Evolutionary conservation across 2,797 vertebrate species (phyloP).

Genomic region (Picus viridis): DNA sequence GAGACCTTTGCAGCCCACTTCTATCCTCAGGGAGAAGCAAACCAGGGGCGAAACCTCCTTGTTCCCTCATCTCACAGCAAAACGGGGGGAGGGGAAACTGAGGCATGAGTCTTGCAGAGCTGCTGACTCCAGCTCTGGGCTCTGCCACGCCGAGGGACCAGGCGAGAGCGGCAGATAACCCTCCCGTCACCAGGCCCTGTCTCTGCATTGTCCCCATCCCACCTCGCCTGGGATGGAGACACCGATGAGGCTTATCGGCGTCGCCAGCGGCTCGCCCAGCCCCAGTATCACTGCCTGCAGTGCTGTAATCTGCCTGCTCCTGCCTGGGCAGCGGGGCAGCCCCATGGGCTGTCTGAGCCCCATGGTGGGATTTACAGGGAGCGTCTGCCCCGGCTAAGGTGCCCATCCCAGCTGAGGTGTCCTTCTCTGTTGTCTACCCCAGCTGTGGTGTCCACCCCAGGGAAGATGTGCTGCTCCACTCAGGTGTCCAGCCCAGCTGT

Average conservation of each 20-base stretch:
- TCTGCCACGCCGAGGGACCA: too few species aligned
- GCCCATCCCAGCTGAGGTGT: not conserved
- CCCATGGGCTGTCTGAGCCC: fast-evolving
- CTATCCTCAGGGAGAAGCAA: not conserved
- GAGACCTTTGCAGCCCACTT: not conserved
- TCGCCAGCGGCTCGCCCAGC: not conserved
- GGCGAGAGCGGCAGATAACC: not conserved
- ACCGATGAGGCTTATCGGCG: not conserved
- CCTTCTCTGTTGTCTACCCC: not conserved
- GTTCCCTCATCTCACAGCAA: too few species aligned
- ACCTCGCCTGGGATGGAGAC: not conserved
- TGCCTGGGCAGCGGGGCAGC: fast-evolving
- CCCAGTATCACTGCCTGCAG: not conserved
- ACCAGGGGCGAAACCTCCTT: not conserved
- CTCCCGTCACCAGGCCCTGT: not conserved
- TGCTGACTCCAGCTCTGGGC: not conserved
- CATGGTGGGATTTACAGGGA: not conserved
- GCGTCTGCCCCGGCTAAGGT: not conserved
- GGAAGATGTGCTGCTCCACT: not conserved
- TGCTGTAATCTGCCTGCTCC: not conserved
- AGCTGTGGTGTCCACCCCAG: not conserved
- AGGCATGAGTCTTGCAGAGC: not conserved
- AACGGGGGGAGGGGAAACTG: not conserved
- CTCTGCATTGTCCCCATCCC: not conserved
- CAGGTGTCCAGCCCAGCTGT: not conserved